Evolutionary conservation across 2,888 invertebrate genomes (phyloP), one percentile per base, ranked within the genome.

Genomic region (Caenorhabditis angaria): DNA sequence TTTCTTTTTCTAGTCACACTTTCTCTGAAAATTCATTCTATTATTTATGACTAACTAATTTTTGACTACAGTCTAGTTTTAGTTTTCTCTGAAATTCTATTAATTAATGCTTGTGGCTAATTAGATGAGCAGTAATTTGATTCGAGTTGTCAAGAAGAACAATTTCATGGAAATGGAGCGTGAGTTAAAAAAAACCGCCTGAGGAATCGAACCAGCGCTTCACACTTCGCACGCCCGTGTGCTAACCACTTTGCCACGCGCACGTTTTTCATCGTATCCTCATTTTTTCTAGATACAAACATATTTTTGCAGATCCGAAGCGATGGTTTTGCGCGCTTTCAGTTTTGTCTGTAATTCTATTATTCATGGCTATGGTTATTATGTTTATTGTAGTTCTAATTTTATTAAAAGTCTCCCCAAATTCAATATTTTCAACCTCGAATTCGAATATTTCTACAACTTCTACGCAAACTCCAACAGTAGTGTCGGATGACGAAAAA

Each of bases 111-210:
- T 32, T 10, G 32, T 32, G 14, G 14, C 20, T 5, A 4, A 4
- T 28, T 55, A 55, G 24, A 22, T 24, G 25, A n/a, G n/a, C n/a
- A 32, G 20, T 20, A 32, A 55, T 55, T 3, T n/a, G 20, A 25
- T 25, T 25, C 22, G 32, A 12, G 24, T 32, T 10, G 12, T 29
- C 25, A 25, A 22, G 8, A 32, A 55, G 10, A 55, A 59, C 8
- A 20, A 20, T 35, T 59, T 41, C 14, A 8, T 68, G 63, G 68
- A 48, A 50, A 18, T 62, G 63, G 20, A 22, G 12, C 47, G 20
- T 68, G 63, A 41, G 41, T 41, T 41, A 41, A 41, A 41, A 18
- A 12, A 41, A 41, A 41, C 32, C 5, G 12, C 32, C 32, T 32
- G 5, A 32, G 12, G 12, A 32, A 32, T n/a, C n/a, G n/a, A n/a